A percentile compares a stretch with the other conserved stretches of the same genome.
Evolutionary conservation across 1,140 invertebrate species (phyloP).

Genomic region (Lucilia cuprina): DNA sequence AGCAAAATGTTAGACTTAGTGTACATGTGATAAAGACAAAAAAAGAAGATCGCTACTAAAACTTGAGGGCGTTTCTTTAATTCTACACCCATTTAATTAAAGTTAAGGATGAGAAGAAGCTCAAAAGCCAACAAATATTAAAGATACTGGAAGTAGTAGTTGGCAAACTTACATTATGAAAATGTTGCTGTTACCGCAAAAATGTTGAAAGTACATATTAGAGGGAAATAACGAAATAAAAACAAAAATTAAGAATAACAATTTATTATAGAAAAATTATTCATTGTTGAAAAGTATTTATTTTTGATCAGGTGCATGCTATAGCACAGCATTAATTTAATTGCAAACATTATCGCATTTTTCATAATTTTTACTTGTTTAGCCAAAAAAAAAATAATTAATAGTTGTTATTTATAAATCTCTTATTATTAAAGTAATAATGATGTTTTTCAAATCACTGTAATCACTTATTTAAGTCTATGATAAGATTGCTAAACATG

Average conservation of each 20-base stretch:
- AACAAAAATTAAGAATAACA: neutral
- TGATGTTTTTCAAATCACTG: too few species aligned
- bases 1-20: neutral
- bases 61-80: conserved; percentile 16
- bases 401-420: neutral
- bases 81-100: conserved; percentile 34
- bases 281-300: conserved; percentile 18
- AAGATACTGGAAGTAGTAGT: neutral
- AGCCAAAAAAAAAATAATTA: neutral
- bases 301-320: neutral
- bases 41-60: neutral
- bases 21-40: neutral
- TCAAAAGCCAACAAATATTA: neutral
- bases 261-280: neutral
- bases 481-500: too few species aligned
- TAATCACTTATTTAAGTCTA: too few species aligned
- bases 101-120: neutral
- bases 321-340: neutral
- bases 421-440: too few species aligned
- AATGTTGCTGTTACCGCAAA: neutral
- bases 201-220: neutral
- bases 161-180: neutral
- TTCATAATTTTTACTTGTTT: neutral
- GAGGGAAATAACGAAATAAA: neutral
- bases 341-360: conserved; percentile 10